phyloP scores from a whole-genome alignment of 2,113 vertebrate species.

The Melanerpes aurifrons region DNA sequence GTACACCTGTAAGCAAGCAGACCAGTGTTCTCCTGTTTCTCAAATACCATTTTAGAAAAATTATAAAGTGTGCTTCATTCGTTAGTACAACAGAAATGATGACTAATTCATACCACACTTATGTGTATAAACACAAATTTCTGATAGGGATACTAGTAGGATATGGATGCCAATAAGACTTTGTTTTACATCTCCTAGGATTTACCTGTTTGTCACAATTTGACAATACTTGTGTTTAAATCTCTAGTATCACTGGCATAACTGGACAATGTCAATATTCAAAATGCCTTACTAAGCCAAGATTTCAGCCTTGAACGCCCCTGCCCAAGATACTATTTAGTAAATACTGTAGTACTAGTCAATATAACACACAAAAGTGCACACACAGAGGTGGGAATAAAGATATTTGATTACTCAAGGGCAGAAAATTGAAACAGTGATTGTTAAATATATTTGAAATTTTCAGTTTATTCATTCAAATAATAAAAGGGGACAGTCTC shows the following conservation, averaged over 20 bases:
- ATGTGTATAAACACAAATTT: neutral
- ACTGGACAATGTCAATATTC: neutral
- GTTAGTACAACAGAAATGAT: neutral
- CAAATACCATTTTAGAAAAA: neutral
- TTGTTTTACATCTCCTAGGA: neutral
- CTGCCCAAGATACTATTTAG: neutral
- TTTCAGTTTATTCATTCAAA: neutral
- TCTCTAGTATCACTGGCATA: neutral
- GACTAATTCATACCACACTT: neutral
- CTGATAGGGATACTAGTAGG: neutral
- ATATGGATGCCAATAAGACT: neutral
- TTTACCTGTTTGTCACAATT: neutral
- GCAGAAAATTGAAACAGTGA: neutral
- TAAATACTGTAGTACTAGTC: neutral
- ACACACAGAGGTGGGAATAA: neutral
- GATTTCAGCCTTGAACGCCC: neutral
- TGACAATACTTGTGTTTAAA: neutral
- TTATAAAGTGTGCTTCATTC: neutral
- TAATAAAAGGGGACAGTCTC: neutral
- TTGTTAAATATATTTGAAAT: slow-evolving; percentile 2
- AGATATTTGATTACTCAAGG: neutral
- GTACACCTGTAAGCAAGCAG: neutral
- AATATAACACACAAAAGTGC: neutral
- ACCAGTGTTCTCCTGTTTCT: neutral
- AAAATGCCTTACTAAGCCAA: neutral